Conservation (phyloP, 2,888 invertebrate genomes). For the Callyntrura guangdongensis region DNA sequence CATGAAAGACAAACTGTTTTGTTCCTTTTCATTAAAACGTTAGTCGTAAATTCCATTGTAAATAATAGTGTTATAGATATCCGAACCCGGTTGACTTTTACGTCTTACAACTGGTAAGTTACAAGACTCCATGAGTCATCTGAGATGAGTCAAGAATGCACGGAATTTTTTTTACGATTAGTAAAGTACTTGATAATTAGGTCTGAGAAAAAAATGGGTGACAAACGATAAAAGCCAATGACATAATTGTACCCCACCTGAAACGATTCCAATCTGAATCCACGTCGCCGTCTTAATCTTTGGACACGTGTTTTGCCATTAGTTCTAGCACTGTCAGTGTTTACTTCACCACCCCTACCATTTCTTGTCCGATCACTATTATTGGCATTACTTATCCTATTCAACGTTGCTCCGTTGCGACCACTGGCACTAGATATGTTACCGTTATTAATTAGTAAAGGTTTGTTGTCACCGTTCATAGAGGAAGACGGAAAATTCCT, state of each 20-base stretch:
- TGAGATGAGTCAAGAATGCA: no score
- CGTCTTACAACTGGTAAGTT: no score
- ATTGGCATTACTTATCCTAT: constrained; percentile 74
- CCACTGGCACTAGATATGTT: constrained; percentile 77
- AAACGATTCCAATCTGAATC: constrained; percentile 63
- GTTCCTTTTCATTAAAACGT: no score
- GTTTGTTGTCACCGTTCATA: constrained; percentile 61
- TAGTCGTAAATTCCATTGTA: no score
- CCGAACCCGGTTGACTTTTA: no score
- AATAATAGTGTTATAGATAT: no score
- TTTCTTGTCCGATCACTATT: constrained; percentile 46
- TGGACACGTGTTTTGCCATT: constrained; percentile 77
- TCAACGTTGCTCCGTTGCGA: constrained; percentile 77
- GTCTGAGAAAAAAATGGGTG: neutral
- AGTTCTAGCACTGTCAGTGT: neutral
- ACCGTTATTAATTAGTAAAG: constrained; percentile 78
- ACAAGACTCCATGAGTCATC: no score
- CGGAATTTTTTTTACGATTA: no score
- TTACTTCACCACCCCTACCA: constrained; percentile 42
- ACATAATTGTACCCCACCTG: constrained; percentile 50
- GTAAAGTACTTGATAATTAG: neutral
- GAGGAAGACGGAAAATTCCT: constrained; percentile 42
- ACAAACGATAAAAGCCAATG: neutral
- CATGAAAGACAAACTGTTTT: no score
- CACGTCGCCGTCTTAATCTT: constrained; percentile 53